Percentiles rank a stretch among this genome's conserved stretches.
These are phyloP conservation scores for Melipona quadrifasciata DNA, from an alignment of 1,140 invertebrate genomes.

Conservation along the genomic window DNA sequence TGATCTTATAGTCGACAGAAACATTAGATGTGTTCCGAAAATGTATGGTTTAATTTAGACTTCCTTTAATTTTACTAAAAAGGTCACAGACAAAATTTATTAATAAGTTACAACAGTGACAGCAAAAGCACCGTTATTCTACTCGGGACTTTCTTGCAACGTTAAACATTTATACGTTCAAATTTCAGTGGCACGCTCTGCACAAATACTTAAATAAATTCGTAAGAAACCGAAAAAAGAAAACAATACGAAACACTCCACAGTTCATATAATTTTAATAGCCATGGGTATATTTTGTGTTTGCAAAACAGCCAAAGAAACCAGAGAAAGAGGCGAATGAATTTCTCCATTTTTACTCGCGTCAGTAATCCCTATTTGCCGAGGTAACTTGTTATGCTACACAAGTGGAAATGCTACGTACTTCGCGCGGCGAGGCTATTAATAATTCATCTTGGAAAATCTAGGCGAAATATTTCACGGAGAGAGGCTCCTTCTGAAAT, in stretches of 20 bases:
- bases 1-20: no score
- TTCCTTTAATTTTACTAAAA: no score
- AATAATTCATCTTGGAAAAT: not conserved
- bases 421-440: not conserved
- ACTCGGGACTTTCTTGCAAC: fast-evolving
- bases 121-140: not conserved
- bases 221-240: no score
- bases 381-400: not conserved
- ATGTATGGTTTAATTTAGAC: no score
- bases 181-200: not conserved
- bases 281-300: not conserved
- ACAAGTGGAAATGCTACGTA: not conserved
- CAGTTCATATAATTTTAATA: not conserved
- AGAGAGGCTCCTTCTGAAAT: not conserved
- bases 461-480: not conserved
- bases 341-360: not conserved
- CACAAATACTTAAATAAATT: no score
- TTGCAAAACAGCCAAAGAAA: no score
- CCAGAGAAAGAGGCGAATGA: not conserved
- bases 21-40: no score
- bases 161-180: not conserved
- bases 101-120: no score
- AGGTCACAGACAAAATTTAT: no score
- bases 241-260: not conserved
- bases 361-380: not conserved